A percentile compares a stretch with the other conserved stretches of the same genome.
phyloP scores from a whole-genome alignment of 2,797 vertebrate genomes.

The Psittacula echo region DNA sequence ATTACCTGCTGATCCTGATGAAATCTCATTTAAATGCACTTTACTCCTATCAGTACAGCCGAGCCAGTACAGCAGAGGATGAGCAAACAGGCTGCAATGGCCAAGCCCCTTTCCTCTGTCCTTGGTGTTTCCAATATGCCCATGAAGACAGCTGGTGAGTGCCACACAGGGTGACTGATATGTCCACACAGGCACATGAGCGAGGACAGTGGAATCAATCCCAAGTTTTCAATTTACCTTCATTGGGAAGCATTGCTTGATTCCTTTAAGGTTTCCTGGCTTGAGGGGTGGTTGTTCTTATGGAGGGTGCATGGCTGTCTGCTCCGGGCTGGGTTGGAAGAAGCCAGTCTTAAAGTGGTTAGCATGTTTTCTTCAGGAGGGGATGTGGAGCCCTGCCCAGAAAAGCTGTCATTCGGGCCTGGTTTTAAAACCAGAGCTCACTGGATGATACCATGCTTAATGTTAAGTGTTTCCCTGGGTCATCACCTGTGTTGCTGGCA shows the following conservation, averaged over 20 bases:
- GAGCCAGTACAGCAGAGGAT: background rate
- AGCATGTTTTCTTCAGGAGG: background rate
- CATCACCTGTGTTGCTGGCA: background rate
- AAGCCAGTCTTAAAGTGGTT: background rate
- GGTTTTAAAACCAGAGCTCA: background rate
- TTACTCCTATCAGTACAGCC: background rate
- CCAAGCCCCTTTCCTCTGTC: background rate
- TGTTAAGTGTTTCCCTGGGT: background rate
- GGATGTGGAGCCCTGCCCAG: background rate
- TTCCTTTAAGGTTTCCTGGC: fast-evolving
- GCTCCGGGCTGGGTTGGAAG: background rate
- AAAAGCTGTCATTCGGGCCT: background rate
- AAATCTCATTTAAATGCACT: background rate
- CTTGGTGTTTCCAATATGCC: fast-evolving
- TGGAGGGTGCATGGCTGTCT: background rate
- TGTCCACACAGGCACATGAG: fast-evolving
- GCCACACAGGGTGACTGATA: fast-evolving
- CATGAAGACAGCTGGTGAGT: fast-evolving
- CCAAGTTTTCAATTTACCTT: background rate
- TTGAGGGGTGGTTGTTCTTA: background rate
- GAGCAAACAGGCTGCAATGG: background rate
- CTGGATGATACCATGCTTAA: background rate
- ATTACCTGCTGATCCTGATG: background rate
- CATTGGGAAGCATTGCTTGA: fast-evolving
- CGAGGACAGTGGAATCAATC: background rate